A percentile compares a stretch with the other conserved stretches of the same genome.
These are phyloP conservation scores for Ceratina calcarata DNA, from an alignment of 1,140 invertebrate genomes.

Conservation along the genomic window DNA sequence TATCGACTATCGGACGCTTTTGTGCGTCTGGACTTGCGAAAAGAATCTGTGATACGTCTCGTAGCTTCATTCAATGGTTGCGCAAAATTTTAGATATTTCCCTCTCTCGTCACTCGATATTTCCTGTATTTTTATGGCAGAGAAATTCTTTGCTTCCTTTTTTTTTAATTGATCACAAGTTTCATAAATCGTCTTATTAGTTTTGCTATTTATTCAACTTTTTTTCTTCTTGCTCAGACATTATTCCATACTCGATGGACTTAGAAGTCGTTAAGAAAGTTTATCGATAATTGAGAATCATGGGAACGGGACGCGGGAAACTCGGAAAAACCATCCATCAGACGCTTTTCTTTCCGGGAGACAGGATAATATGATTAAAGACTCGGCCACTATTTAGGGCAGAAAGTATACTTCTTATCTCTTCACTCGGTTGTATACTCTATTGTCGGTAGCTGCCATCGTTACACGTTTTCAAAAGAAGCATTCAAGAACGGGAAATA, in stretches of 20 bases:
- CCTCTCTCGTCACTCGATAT: background rate
- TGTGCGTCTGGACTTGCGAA: conserved; percentile 3
- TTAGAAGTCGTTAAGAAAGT: background rate
- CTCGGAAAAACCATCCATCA: conserved; percentile 18
- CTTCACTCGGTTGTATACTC: background rate
- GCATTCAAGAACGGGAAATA: background rate
- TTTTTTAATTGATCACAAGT: no score
- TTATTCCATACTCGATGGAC: background rate
- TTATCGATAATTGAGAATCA: conserved; percentile 16
- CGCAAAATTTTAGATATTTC: no score
- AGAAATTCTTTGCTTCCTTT: no score
- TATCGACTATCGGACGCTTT: conserved; percentile 37
- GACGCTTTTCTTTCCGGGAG: background rate
- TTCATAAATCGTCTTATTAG: no score
- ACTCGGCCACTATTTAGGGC: conserved; percentile 6
- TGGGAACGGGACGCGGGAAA: background rate
- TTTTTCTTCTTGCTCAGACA: background rate
- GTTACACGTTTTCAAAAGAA: background rate
- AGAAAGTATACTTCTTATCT: conserved; percentile 33
- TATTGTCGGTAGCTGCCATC: background rate
- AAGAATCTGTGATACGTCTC: background rate
- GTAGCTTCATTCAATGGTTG: background rate
- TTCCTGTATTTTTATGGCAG: no score
- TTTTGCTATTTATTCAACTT: no score
- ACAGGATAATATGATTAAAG: conserved; percentile 37